Base-by-base conservation (phyloP, 2,888 invertebrate genomes). In the Melanostoma mellinum region DNA sequence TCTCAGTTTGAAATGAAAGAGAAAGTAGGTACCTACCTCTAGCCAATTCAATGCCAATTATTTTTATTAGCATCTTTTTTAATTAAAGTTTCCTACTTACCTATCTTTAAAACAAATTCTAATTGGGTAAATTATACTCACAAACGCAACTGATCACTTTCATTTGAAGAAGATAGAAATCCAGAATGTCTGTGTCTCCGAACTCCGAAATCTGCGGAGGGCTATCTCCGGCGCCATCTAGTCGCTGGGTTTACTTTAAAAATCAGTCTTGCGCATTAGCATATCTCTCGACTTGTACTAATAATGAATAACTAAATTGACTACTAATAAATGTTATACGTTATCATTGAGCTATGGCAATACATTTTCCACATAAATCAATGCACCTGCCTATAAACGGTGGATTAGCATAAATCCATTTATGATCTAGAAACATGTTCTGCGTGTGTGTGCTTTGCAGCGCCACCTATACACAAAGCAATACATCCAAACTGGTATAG, bases 401-500 rank as follows among this genome's bases (percentile, higher is more conserved):
- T 52, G 44, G 56, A 77, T 82, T 82, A 58, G 53, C 78, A 78
- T 82, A 82, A 73, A 63, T 68, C 69, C 77, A 77, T 76, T 82
- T 73, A 61, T 82, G 81, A 77, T 77, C 68, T 58, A 63, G 61
- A 74, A 69, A 74, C 74, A 46, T 74, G 79, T 69, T 79, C 38
- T 58, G 30, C 48, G 6, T 20, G 10, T 8, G 30, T n/a, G 32
- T 60, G 58, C 35, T 44, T 8, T 50, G 48, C 77, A 82, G 77
- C 82, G 82, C 73, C 82, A 77, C 56, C 82, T 77, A 65, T 53
- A 48, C 30, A 63, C 61, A 9, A 46, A 33, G 4, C n/a, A 46
- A 8, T 50, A 48, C 48, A 50, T 50, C 44, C 38, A 35, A 32
- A 63, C 48, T 5, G 48, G 30, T 38, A 63, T 63, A 35, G 35